A percentile compares a stretch with the other conserved stretches of the same genome.
Evolutionary conservation across 2,888 invertebrate species (phyloP).

Genomic region (Oeneis ivallda): DNA sequence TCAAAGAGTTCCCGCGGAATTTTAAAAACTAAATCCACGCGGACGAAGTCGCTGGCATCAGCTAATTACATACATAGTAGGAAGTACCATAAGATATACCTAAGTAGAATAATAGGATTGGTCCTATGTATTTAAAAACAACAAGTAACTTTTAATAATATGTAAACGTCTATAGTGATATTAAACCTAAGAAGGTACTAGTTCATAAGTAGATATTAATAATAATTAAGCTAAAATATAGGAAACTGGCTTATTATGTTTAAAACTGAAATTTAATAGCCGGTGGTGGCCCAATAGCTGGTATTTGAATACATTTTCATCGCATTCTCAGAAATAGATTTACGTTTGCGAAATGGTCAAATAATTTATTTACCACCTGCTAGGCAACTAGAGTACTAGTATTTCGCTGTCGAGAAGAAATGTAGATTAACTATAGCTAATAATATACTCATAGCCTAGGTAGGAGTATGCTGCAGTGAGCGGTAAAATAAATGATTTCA

Average conservation of each 20-base stretch:
- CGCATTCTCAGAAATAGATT: conserved; percentile 25
- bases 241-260: conserved; percentile 9
- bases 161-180: too few relatives aligned
- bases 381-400: conserved; percentile 17
- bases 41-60: too few relatives aligned
- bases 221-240: background rate
- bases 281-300: conserved; percentile 13
- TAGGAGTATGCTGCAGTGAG: conserved; percentile 45
- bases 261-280: conserved; percentile 24
- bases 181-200: too few relatives aligned
- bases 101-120: too few relatives aligned
- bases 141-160: background rate
- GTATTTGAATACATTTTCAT: conserved; percentile 25
- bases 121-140: too few relatives aligned
- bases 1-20: too few relatives aligned
- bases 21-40: too few relatives aligned
- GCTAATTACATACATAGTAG: too few relatives aligned
- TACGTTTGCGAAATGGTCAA: conserved; percentile 29
- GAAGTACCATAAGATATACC: too few relatives aligned
- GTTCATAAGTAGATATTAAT: background rate
- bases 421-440: conserved; percentile 41
- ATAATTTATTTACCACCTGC: conserved; percentile 31
- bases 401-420: conserved; percentile 48
- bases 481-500: conserved; percentile 48
- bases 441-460: conserved; percentile 36